These are phyloP conservation scores for Halictus rubicundus DNA, from an alignment of 1,140 invertebrate genomes.

Conservation along the genomic window DNA sequence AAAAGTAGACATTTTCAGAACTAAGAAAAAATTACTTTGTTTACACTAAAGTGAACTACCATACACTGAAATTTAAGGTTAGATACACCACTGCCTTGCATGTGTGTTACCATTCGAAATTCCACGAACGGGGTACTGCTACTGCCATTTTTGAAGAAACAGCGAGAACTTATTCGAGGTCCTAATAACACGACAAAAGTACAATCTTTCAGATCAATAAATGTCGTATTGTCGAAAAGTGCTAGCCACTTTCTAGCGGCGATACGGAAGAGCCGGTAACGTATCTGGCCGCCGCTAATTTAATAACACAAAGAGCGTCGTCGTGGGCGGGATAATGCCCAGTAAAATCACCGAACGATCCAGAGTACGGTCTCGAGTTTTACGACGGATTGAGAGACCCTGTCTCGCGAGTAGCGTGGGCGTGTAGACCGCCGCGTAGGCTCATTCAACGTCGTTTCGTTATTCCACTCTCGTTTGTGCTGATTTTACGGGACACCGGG, in stretches of 20 bases:
- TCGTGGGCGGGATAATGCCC: background rate
- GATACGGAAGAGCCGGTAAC: background rate
- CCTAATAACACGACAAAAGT: too few species aligned
- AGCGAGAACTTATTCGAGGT: too few species aligned
- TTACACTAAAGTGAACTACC: too few species aligned
- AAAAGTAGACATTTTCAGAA: too few species aligned
- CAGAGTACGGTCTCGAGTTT: background rate
- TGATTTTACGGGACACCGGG: constrained; percentile 28
- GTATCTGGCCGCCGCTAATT: background rate
- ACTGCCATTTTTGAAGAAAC: too few species aligned
- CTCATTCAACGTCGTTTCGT: constrained; percentile 66
- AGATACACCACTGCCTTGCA: too few species aligned
- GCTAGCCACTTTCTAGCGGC: background rate
- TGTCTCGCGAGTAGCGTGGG: constrained; percentile 40
- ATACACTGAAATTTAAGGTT: too few species aligned
- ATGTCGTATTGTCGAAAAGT: too few species aligned
- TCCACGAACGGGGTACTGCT: too few species aligned
- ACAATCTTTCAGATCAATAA: too few species aligned
- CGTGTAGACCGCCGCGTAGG: constrained; percentile 58
- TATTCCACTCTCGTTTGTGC: constrained; percentile 56
- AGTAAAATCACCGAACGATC: background rate
- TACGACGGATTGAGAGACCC: constrained; percentile 9
- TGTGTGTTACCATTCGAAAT: too few species aligned
- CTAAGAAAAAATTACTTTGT: too few species aligned
- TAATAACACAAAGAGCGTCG: background rate